These are phyloP conservation scores for Rhysida immarginata DNA, from an alignment of 1,140 invertebrate species.

Conservation along the genomic window DNA sequence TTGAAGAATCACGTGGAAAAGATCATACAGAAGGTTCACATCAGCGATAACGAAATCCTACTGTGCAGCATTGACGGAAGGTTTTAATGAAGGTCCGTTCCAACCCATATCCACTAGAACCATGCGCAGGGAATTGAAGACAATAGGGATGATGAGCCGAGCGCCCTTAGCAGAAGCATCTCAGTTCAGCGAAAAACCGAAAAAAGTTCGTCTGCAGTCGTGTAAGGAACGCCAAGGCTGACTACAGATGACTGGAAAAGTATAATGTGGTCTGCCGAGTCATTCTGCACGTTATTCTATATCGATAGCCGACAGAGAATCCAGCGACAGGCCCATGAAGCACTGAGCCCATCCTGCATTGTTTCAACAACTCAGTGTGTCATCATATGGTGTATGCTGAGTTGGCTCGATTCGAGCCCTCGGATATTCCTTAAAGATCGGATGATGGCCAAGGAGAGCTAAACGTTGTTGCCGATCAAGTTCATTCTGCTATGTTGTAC, in stretches of 20 bases:
- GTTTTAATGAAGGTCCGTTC: background rate
- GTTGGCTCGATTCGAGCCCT: background rate
- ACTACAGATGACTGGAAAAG: background rate
- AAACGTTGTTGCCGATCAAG: too few species aligned
- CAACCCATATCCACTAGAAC: background rate
- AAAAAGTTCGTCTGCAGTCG: background rate
- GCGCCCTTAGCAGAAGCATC: too few species aligned
- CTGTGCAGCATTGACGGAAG: background rate
- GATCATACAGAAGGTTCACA: too few species aligned
- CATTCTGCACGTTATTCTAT: too few species aligned
- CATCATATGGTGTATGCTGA: background rate
- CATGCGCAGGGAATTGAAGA: background rate
- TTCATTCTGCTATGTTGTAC: background rate
- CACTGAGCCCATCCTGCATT: too few species aligned
- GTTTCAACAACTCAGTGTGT: background rate
- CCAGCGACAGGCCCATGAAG: conserved; percentile 4
- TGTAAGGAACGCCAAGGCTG: background rate
- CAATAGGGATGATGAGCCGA: background rate
- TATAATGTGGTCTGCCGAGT: background rate
- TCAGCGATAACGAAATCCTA: background rate
- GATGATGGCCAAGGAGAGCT: background rate
- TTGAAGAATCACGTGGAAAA: too few species aligned
- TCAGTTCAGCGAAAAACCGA: background rate
- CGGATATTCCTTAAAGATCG: too few species aligned
- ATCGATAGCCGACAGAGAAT: background rate